Conservation (phyloP, 1,140 invertebrate species). For the Tenebrio molitor region DNA sequence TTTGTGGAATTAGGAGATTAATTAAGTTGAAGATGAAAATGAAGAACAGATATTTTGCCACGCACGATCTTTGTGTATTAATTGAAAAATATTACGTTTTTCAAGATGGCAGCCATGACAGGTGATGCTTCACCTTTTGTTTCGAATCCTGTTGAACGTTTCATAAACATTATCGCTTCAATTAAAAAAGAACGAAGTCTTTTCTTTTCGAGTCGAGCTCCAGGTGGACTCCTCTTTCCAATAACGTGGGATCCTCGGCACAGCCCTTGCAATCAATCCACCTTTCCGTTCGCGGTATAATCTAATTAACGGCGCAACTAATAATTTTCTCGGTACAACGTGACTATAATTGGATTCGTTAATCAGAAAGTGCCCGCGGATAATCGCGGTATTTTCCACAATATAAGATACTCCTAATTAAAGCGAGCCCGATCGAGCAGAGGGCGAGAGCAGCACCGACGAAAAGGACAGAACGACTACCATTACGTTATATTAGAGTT, state of each 20-base stretch:
- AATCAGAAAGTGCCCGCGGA: constrained; percentile 66
- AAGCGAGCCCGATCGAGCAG: constrained; percentile 47
- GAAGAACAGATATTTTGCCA: too few species aligned
- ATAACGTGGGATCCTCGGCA: constrained; percentile 14
- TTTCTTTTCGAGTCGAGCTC: neutral
- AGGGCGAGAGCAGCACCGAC: constrained; percentile 27
- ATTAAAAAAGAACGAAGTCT: neutral
- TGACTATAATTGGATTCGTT: constrained; percentile 69
- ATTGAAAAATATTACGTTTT: too few species aligned
- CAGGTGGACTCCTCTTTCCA: neutral
- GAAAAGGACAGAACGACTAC: constrained; percentile 15
- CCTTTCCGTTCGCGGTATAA: constrained; percentile 60
- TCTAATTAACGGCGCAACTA: constrained; percentile 69
- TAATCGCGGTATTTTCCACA: constrained; percentile 64
- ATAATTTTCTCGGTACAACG: constrained; percentile 68
- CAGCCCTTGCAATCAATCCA: constrained; percentile 57
- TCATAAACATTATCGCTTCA: neutral
- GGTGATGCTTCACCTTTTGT: too few species aligned
- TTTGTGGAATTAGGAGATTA: too few species aligned
- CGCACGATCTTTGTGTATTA: too few species aligned
- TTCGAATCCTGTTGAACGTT: too few species aligned
- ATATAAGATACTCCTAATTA: constrained; percentile 68
- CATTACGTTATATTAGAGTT: constrained; percentile 34
- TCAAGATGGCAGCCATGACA: too few species aligned
- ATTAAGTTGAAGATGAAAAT: too few species aligned